Conservation (phyloP, 2,113 vertebrate species). For the Pelvicachromis taeniatus region DNA sequence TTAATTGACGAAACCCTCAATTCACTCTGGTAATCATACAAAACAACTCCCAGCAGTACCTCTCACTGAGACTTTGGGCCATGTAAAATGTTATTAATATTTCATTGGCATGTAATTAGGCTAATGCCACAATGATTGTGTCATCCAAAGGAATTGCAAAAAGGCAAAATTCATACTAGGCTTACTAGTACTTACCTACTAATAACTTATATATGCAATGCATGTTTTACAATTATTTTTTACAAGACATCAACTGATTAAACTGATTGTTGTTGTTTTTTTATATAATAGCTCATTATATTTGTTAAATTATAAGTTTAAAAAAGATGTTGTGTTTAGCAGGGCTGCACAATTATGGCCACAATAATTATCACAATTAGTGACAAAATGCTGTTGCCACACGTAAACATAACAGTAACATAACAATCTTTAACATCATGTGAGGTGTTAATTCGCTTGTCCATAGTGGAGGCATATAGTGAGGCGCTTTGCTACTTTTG, state of each 20-base stretch:
- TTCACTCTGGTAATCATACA: slow-evolving; percentile 12
- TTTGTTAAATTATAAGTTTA: background rate
- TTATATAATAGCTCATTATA: background rate
- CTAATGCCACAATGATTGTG: slow-evolving; percentile 14
- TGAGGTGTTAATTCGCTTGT: background rate
- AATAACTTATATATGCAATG: background rate
- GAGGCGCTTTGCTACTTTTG: background rate
- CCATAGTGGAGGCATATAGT: background rate
- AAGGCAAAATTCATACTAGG: slow-evolving; percentile 6
- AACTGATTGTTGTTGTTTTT: background rate
- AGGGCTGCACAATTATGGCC: background rate
- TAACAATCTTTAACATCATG: background rate
- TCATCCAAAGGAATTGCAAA: slow-evolving; percentile 16
- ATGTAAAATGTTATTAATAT: slow-evolving; percentile 22
- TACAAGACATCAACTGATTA: background rate
- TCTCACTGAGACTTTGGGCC: slow-evolving; percentile 15
- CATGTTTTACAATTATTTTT: background rate
- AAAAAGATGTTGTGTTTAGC: background rate
- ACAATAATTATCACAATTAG: background rate
- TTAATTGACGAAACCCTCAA: background rate
- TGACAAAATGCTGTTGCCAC: background rate
- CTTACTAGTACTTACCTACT: background rate
- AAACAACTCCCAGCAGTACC: slow-evolving; percentile 11
- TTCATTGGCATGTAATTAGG: slow-evolving; percentile 39
- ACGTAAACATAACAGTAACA: background rate